These are phyloP conservation scores for Cybosia mesomella DNA, from an alignment of 2,888 invertebrate genomes.

Conservation along the genomic window DNA sequence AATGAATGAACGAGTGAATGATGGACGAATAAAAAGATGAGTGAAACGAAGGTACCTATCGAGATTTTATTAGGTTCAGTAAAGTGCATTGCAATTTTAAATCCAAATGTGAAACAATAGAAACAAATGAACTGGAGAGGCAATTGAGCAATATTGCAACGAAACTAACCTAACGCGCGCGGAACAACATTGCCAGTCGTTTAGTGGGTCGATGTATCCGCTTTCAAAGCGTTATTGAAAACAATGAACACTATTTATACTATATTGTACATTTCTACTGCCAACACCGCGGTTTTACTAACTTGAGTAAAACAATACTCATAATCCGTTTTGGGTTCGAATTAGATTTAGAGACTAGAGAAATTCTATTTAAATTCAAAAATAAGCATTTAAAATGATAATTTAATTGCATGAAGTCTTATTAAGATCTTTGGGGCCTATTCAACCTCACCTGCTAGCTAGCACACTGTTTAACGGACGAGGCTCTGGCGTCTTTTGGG, in stretches of 20 bases:
- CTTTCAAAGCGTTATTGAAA: not conserved
- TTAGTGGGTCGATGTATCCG: not conserved
- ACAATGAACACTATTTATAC: not conserved
- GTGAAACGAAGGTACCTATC: not conserved
- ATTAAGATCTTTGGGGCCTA: too few relatives aligned
- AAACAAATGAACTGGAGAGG: not conserved
- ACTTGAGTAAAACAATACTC: not conserved
- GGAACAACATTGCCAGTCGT: not conserved
- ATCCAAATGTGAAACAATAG: not conserved
- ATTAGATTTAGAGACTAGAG: too few relatives aligned
- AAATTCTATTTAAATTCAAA: too few relatives aligned
- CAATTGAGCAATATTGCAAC: conserved; percentile 6
- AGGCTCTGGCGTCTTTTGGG: too few relatives aligned
- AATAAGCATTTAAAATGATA: too few relatives aligned
- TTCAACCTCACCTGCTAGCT: not conserved
- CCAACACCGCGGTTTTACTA: not conserved
- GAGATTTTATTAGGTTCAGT: not conserved
- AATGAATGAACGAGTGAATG: not conserved
- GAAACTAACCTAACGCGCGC: not conserved
- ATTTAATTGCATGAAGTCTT: too few relatives aligned
- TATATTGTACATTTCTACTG: not conserved
- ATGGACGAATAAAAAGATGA: not conserved
- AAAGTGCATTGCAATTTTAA: not conserved
- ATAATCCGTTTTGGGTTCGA: not conserved
- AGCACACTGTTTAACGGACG: not conserved